Base-by-base conservation (phyloP, 2,113 vertebrate genomes). In the Gavia stellata region DNA sequence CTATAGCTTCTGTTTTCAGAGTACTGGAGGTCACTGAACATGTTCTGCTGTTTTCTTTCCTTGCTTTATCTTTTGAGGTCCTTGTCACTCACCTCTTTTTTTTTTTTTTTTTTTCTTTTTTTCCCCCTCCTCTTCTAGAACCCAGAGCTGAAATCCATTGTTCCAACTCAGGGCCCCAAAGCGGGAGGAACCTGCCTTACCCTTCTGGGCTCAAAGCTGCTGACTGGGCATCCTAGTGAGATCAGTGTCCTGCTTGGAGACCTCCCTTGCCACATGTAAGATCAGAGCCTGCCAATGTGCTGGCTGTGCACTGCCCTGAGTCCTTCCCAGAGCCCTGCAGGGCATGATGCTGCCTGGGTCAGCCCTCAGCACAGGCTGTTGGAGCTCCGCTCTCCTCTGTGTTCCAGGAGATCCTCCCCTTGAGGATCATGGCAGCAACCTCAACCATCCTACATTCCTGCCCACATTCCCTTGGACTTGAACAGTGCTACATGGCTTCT, bases 141-240 rank as follows among this genome's bases (percentile, higher is more conserved):
- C 89, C 99, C 99, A 4, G 97, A 98, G 94, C 97, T 99, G 96
- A 98, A 97, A 83, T 98, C 98, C 21, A 97, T 99, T 81, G 97
- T 98, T 78, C 99, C 99, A 14, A 96, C 97, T 75, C 98, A 97
- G 29, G 99, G 99, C 12, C 99, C 99, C 62, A 98, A 98, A 96
- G 99, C 99, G 0, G 99, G 99, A 45, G 99, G 99, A 66, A 99
- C 99, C 17, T 96, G 92, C 56, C 98, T 99, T 31, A 99, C 98
- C 5, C 98, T 99, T 94, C 98, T 92, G 2, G 99, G 99, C 68
- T 97, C 97, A n/a, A 98, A 99, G 94, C 98, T 99, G 74, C 97
- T 99, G 92, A 99, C 99, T 1, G 99, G 99, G 14, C 98, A 97
- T 36, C 96, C 98, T n/a, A 98, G 97, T 56, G 99, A 99, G 92